Percentiles rank a stretch among this genome's conserved stretches.
Evolutionary conservation across 1,140 invertebrate species (phyloP).

Genomic region (Dendrolimus kikuchii): DNA sequence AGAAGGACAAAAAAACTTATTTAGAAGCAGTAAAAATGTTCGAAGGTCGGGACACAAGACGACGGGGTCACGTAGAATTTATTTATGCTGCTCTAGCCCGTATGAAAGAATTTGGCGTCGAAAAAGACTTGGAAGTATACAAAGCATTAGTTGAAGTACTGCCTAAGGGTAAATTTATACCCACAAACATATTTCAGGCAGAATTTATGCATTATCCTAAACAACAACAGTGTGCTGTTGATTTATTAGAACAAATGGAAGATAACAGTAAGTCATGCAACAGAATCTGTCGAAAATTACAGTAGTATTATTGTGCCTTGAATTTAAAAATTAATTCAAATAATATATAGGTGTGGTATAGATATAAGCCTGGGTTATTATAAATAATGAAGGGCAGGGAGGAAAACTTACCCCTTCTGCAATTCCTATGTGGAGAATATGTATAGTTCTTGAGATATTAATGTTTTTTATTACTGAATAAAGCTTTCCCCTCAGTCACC

Average conservation of each 20-base stretch:
- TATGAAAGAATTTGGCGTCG: slow-evolving; percentile 92
- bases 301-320: neutral
- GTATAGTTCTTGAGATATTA: too few species aligned
- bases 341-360: neutral
- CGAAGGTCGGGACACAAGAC: slow-evolving; percentile 73
- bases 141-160: slow-evolving; percentile 92
- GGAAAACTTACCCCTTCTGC: too few species aligned
- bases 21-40: slow-evolving; percentile 84
- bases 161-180: slow-evolving; percentile 92
- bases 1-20: slow-evolving; percentile 83
- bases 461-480: too few species aligned
- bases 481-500: too few species aligned
- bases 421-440: too few species aligned
- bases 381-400: too few species aligned
- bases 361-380: too few species aligned
- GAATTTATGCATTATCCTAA: slow-evolving; percentile 95
- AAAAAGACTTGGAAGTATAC: slow-evolving; percentile 93
- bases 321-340: neutral
- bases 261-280: slow-evolving; percentile 76
- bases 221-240: slow-evolving; percentile 93
- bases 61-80: slow-evolving; percentile 92
- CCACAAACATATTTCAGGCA: slow-evolving; percentile 85
- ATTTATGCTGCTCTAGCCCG: slow-evolving; percentile 90
- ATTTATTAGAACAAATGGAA: slow-evolving; percentile 93
- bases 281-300: neutral